Evolutionary conservation across 2,113 vertebrate species (phyloP).

Genomic region (Tapirus terrestris): DNA sequence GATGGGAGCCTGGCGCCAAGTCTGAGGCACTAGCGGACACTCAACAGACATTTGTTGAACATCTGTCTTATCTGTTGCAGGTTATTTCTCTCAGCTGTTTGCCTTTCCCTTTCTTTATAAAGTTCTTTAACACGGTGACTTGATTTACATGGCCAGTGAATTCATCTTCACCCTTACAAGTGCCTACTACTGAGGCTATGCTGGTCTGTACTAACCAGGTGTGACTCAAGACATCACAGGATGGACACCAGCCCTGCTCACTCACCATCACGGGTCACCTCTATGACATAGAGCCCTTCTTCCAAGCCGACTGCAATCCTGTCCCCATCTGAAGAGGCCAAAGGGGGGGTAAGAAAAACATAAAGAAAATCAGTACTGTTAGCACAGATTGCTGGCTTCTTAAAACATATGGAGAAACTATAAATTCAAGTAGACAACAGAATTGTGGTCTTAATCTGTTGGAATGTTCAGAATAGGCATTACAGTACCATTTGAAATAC

Average conservation of each 20-base stretch:
- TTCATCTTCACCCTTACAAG: rapidly evolving
- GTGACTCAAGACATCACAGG: not conserved
- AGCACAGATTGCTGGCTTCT: rapidly evolving
- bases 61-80: rapidly evolving
- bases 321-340: slow-evolving; percentile 90
- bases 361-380: rapidly evolving
- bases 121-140: rapidly evolving
- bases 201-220: rapidly evolving
- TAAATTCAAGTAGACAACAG: rapidly evolving
- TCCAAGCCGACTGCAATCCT: slow-evolving; percentile 95
- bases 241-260: not conserved
- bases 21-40: rapidly evolving
- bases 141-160: rapidly evolving
- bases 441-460: rapidly evolving
- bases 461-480: not conserved
- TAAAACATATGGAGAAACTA: too few species aligned
- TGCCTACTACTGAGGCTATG: not conserved
- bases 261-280: slow-evolving; percentile 96
- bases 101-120: not conserved
- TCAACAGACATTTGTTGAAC: rapidly evolving
- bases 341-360: not conserved
- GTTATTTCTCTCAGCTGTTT: rapidly evolving
- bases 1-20: rapidly evolving
- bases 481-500: too few species aligned
- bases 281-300: slow-evolving; percentile 96